Base-by-base conservation (phyloP, 2,888 invertebrate species). In the Erpobdella octoculata region DNA sequence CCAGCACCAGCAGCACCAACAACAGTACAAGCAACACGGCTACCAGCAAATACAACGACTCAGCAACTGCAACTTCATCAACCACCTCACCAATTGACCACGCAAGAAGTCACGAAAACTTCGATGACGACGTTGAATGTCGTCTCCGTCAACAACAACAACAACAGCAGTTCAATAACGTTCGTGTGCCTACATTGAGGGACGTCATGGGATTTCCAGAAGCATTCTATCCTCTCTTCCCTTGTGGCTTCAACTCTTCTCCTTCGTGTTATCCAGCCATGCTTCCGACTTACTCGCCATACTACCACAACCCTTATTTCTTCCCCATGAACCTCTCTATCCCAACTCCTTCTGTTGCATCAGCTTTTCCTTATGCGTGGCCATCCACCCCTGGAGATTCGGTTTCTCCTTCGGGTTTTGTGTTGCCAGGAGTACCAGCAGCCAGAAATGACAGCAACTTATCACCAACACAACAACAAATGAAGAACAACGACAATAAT, bases 181-280 rank as follows among this genome's bases (percentile, higher is more conserved):
- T 53, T 25, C 53, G 53, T 53, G 53, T 53, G 53, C 53, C 53
- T 53, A 28, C 53, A 53, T 53, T 53, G 8, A 53, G 28, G 21
- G 53, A 53, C 53, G n/a, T n/a, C n/a, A n/a, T n/a, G n/a, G n/a
- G n/a, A n/a, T 53, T 53, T 21, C n/a, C 53, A 53, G 53, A 53
- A 12, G 8, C 53, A 21, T 53, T 12, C 53, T 53, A 53, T 28
- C 28, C 53, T 28, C 21, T 53, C 21, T 53, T 53, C 53, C 15
- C 53, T 28, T 53, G 53, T 9, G 28, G 28, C 28, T 53, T n/a
- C n/a, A n/a, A 53, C 8, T 28, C 53, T 15, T 53, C 53, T n/a
- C 9, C 53, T 1, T 1, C 53, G 18, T 53, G 53, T 28, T 53
- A 53, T 28, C 53, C 53, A 1, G 21, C 53, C 8, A 28, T 53